Base-by-base conservation (phyloP, 2,888 invertebrate species). In the Campoplex capitator region DNA sequence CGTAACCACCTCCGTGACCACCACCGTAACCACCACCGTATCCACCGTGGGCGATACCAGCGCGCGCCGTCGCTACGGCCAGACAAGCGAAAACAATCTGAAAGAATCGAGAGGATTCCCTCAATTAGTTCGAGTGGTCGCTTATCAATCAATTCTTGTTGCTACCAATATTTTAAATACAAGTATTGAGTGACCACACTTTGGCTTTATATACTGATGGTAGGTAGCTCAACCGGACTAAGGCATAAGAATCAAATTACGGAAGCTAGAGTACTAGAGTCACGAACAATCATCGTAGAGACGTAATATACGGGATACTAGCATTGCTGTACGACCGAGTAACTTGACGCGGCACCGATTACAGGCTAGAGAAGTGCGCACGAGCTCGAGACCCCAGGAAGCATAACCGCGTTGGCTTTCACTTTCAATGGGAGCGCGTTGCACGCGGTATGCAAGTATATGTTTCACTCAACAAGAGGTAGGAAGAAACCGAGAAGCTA, bases 81-180 rank as follows among this genome's bases (percentile, higher is more conserved):
- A 94, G 92, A 90, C 94, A 94, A 91, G 94, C 94, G 93, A 94
- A 93, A 89, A 94, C 94, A 90, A 94, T 93, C 94, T 94, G 90
- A 32, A 83, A 78, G 56, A 86, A 80, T 45, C 65, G 58, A 70
- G 77, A 65, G 9, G 56, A 35, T 62, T 80, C 32, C 18, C 54
- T 56, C 62, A 38, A 67, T 78, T 45, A 82, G 73, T 42, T 54
- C 18, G 51, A 45, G 56, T 56, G 1, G 1, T 76, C 75, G 45
- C 45, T 65, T 28, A 32, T 75, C 62, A 67, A 28, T 51, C 9
- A 6, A 42, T 71, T 71, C 35, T n/a, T 13, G 3, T 76, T 32
- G 9, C 9, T 48, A 16, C 45, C 48, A 76, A 18, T 18, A 16
- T 42, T 45, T 58, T 23, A 6, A 4, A 38, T 38, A 38, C 0